A percentile compares a stretch with the other conserved stretches of the same genome.
Conservation (phyloP, 1,140 invertebrate genomes). For the Anadara kagoshimensis region DNA sequence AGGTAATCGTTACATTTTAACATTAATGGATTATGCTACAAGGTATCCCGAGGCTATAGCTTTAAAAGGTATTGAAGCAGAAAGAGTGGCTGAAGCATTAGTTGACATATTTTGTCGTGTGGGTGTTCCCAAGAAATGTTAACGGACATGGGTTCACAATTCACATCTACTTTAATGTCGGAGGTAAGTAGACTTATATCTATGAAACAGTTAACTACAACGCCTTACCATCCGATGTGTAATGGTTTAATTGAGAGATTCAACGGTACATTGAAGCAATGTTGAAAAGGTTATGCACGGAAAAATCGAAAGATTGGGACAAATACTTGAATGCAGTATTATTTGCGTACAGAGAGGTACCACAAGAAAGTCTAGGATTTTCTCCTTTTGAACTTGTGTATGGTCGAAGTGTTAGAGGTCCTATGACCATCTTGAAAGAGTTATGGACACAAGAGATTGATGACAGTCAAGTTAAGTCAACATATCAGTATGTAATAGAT, state of each 20-base stretch:
- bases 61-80: conserved; percentile 34
- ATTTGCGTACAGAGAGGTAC: conserved; percentile 59
- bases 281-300: conserved; percentile 46
- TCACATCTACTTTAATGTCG: conserved; percentile 37
- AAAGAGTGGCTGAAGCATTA: conserved; percentile 43
- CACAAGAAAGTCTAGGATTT: conserved; percentile 52
- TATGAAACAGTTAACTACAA: conserved; percentile 29
- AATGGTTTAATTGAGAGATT: conserved; percentile 62
- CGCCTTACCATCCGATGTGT: conserved; percentile 41
- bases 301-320: conserved; percentile 67
- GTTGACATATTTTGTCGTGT: conserved; percentile 64
- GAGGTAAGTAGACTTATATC: conserved; percentile 31
- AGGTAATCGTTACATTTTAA: conserved; percentile 44
- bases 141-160: conserved; percentile 45
- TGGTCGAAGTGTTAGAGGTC: conserved; percentile 55
- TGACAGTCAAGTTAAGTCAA: conserved; percentile 30
- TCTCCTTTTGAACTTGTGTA: conserved; percentile 60
- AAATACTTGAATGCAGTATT: conserved; percentile 50
- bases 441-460: conserved; percentile 50
- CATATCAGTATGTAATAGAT: conserved; percentile 50
- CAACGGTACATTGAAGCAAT: conserved; percentile 58
- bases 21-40: conserved; percentile 47
- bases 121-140: conserved; percentile 69
- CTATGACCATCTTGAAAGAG: conserved; percentile 54
- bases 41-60: conserved; percentile 48